Percentiles rank a stretch among this genome's conserved stretches.
These are phyloP conservation scores for Nephrotoma flavescens DNA, from an alignment of 2,888 invertebrate species.

Conservation along the genomic window DNA sequence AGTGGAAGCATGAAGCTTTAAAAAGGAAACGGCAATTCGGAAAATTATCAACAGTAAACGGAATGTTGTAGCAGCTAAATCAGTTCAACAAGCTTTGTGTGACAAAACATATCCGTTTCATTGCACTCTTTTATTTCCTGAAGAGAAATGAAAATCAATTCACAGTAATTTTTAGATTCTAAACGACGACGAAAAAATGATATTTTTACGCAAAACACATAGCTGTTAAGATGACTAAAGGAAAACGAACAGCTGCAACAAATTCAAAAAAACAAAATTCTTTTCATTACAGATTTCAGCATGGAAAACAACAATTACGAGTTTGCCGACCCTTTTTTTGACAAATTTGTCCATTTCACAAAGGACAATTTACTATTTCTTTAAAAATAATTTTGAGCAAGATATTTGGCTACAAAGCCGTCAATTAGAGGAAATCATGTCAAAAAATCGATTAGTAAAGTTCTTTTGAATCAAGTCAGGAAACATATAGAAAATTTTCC, in stretches of 20 bases:
- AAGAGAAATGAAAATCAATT: too few species aligned
- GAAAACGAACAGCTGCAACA: background rate
- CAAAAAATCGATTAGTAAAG: conserved; percentile 4
- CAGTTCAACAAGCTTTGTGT: too few species aligned
- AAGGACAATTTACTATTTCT: conserved; percentile 7
- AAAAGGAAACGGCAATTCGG: too few species aligned
- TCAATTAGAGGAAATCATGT: conserved; percentile 1
- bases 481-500: background rate
- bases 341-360: background rate
- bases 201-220: background rate
- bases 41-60: too few species aligned
- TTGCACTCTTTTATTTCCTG: too few species aligned
- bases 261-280: background rate
- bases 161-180: too few species aligned
- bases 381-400: conserved; percentile 1
- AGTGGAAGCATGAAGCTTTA: too few species aligned
- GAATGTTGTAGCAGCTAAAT: too few species aligned
- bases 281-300: too few species aligned
- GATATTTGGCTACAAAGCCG: background rate
- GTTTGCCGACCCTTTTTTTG: background rate
- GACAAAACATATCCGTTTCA: too few species aligned
- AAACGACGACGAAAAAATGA: too few species aligned
- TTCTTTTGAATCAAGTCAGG: background rate
- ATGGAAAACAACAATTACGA: background rate
- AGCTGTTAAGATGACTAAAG: background rate